Evolutionary conservation across 2,113 vertebrate species (phyloP).

Genomic region (Nothocercus julius): DNA sequence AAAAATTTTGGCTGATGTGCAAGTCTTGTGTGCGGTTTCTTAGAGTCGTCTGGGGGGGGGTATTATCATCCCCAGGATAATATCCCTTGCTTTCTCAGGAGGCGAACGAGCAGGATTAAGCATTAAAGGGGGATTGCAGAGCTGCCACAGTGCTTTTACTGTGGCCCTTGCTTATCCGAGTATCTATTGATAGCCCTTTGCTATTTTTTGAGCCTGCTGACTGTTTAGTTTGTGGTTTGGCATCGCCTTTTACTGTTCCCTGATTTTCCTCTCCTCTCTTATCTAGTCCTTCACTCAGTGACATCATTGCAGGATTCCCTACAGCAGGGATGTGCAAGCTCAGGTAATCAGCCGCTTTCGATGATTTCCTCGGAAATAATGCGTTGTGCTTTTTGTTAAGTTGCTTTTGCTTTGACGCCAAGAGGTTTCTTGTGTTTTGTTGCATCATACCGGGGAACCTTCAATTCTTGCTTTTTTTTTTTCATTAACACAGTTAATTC

Average conservation of each 20-base stretch:
- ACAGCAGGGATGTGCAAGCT: slow-evolving; percentile 84
- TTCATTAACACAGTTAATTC: slow-evolving; percentile 52
- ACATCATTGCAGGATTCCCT: slow-evolving; percentile 82
- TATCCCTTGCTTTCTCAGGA: slow-evolving; percentile 42
- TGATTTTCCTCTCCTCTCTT: slow-evolving; percentile 70
- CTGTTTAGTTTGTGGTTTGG: slow-evolving; percentile 63
- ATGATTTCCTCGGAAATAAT: slow-evolving; percentile 45
- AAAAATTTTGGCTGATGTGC: slow-evolving; percentile 51
- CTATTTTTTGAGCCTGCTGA: slow-evolving; percentile 64
- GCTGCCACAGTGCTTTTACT: slow-evolving; percentile 16
- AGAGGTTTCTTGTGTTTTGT: slow-evolving; percentile 19
- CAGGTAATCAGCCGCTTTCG: slow-evolving; percentile 77
- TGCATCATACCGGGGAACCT: slow-evolving; percentile 6
- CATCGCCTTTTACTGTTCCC: slow-evolving; percentile 64
- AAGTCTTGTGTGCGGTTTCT: background rate
- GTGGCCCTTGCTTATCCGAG: slow-evolving; percentile 34
- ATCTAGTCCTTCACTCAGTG: slow-evolving; percentile 80
- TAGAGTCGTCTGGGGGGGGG: slow-evolving; percentile 10
- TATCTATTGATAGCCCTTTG: background rate
- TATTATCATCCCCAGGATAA: slow-evolving; percentile 13
- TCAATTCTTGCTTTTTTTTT: background rate
- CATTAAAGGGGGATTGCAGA: slow-evolving; percentile 15
- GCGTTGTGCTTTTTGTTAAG: slow-evolving; percentile 20
- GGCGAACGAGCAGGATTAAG: slow-evolving; percentile 27
- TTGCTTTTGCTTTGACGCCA: slow-evolving; percentile 58